phyloP scores from a whole-genome alignment of 2,113 vertebrate species.

The Ceuthmochares aereus region DNA sequence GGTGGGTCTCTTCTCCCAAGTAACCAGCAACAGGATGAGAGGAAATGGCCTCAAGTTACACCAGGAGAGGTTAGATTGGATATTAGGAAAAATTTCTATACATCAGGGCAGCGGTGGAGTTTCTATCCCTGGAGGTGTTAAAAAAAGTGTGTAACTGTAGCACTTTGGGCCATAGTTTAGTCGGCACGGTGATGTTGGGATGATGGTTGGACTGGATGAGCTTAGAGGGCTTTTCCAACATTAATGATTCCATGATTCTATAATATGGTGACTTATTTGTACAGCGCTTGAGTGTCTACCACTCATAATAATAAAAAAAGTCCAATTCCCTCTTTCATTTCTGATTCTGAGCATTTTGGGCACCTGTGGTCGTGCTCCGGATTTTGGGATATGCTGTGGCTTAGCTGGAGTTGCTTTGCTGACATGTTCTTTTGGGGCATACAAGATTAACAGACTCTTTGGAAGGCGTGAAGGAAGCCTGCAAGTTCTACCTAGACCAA shows the following conservation, averaged over 20 bases:
- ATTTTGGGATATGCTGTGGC: not conserved
- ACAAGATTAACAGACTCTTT: not conserved
- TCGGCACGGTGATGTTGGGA: too few species aligned
- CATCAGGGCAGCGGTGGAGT: too few species aligned
- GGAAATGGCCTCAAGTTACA: too few species aligned
- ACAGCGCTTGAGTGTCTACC: not conserved
- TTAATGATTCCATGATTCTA: too few species aligned
- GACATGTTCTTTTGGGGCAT: not conserved
- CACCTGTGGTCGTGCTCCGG: not conserved
- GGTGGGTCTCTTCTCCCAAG: not conserved
- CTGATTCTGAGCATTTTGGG: not conserved
- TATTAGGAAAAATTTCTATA: too few species aligned
- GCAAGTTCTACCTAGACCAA: not conserved
- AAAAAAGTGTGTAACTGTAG: too few species aligned
- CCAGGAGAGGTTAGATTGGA: too few species aligned
- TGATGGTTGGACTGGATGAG: too few species aligned
- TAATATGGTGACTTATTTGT: not conserved
- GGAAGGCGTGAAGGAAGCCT: not conserved
- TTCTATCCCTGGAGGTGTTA: too few species aligned
- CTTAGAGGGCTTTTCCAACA: too few species aligned
- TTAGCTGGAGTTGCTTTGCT: not conserved
- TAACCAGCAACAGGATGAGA: too few species aligned
- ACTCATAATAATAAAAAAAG: not conserved
- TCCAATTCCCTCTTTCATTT: not conserved
- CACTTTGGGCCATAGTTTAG: too few species aligned